Conservation (phyloP, 2,113 vertebrate species). For the Alligator sinensis region DNA sequence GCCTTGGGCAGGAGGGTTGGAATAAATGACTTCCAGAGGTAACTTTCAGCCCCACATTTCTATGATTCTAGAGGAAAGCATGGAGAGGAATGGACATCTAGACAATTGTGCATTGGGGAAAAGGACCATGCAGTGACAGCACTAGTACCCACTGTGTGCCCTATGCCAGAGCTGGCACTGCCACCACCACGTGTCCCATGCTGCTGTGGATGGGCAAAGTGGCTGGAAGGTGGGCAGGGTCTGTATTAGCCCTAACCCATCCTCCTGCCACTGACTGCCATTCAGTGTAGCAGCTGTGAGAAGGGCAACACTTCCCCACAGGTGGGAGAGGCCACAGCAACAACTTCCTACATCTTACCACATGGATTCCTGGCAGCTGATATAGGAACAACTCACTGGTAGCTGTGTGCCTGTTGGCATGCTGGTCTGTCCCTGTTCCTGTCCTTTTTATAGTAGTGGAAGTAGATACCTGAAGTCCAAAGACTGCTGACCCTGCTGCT, state of each 20-base stretch:
- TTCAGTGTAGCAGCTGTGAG: background rate
- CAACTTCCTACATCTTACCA: conserved; percentile 12
- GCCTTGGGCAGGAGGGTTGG: too few relatives aligned
- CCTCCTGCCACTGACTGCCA: background rate
- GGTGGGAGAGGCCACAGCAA: background rate
- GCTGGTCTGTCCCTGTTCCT: background rate
- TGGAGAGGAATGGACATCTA: too few relatives aligned
- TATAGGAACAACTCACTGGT: background rate
- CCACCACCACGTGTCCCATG: too few relatives aligned
- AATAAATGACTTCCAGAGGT: too few relatives aligned
- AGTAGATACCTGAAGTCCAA: background rate
- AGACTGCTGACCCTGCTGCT: background rate
- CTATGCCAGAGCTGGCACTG: too few relatives aligned
- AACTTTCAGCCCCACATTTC: too few relatives aligned
- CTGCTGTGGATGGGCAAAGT: too few relatives aligned
- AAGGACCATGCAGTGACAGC: too few relatives aligned
- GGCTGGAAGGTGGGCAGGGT: background rate
- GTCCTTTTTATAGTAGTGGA: background rate
- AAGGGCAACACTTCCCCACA: background rate
- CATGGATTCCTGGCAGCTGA: background rate
- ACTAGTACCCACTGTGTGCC: too few relatives aligned
- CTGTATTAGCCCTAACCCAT: too few relatives aligned
- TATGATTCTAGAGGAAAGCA: too few relatives aligned
- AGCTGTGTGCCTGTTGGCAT: background rate
- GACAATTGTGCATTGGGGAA: too few relatives aligned